These are phyloP conservation scores for Thalassoma bifasciatum DNA, from an alignment of 2,113 vertebrate genomes.

Conservation along the genomic window DNA sequence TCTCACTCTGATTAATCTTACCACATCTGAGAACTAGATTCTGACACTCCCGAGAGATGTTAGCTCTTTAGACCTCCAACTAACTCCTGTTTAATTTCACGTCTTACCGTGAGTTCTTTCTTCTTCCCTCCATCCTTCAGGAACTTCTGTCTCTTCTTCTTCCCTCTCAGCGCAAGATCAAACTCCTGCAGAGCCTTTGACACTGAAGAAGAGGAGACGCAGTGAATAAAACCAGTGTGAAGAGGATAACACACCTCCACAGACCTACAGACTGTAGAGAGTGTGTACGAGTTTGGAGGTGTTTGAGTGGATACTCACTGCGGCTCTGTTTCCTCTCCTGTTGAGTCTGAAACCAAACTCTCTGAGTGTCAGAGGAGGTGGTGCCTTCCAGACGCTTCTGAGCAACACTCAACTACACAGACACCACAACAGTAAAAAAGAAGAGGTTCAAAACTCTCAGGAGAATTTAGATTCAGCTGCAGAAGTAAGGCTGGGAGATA, in stretches of 20 bases:
- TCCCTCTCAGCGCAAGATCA: constrained; percentile 92
- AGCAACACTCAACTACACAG: constrained; percentile 88
- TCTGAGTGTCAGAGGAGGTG: constrained; percentile 64
- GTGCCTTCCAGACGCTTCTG: constrained; percentile 86
- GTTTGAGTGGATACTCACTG: constrained; percentile 80
- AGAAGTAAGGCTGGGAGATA: too few species aligned
- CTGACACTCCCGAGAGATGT: too few species aligned
- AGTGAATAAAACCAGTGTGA: neutral
- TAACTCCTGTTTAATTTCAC: neutral
- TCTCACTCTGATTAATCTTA: neutral
- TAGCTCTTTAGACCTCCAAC: neutral
- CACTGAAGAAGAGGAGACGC: constrained; percentile 77
- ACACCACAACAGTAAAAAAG: constrained; percentile 28
- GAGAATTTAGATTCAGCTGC: too few species aligned
- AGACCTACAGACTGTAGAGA: neutral
- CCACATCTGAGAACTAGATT: neutral
- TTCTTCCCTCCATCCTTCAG: constrained; percentile 89
- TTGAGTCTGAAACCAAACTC: constrained; percentile 95
- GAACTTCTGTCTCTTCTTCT: constrained; percentile 93
- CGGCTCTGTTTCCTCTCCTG: constrained; percentile 95
- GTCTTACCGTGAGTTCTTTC: constrained; percentile 87
- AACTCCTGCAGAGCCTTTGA: constrained; percentile 95
- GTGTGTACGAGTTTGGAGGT: neutral
- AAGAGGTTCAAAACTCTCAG: too few species aligned
- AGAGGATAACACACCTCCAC: too few species aligned